Evolutionary conservation across 2,888 invertebrate species (phyloP).

Genomic region (Parapristionchus giblindavisi): DNA sequence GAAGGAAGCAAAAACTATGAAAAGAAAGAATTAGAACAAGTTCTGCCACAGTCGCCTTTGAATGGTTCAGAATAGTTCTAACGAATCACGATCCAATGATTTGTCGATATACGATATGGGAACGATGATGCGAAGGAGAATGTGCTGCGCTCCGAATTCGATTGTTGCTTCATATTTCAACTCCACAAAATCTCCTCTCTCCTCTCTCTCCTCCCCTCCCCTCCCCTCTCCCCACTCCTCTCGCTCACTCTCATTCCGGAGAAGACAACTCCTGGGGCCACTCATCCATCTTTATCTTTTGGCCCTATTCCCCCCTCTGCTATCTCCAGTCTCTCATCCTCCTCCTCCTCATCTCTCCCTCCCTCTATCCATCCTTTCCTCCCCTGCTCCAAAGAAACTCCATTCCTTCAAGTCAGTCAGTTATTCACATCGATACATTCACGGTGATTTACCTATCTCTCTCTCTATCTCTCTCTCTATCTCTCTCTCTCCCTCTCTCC

Average conservation of each 20-base stretch:
- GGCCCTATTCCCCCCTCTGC: constrained; percentile 11
- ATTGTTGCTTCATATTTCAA: no score
- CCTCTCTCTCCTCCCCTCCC: not conserved
- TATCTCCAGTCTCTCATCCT: not conserved
- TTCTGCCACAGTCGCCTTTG: no score
- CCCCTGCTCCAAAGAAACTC: not conserved
- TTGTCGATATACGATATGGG: no score
- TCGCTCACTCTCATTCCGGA: not conserved
- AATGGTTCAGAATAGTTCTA: no score
- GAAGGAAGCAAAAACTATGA: no score
- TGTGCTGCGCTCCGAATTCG: no score
- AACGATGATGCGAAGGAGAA: no score
- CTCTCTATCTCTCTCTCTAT: not conserved
- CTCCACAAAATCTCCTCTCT: no score
- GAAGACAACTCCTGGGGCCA: constrained; percentile 36
- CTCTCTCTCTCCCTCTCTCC: not conserved
- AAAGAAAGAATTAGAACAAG: no score
- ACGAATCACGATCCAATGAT: no score
- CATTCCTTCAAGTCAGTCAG: not conserved
- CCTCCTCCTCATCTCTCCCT: not conserved
- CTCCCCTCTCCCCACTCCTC: not conserved
- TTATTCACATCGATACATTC: not conserved
- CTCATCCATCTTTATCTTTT: constrained; percentile 39
- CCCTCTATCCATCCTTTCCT: not conserved
- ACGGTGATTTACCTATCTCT: not conserved